phyloP scores from a whole-genome alignment of 2,113 vertebrate species.

The Casuarius casuarius region DNA sequence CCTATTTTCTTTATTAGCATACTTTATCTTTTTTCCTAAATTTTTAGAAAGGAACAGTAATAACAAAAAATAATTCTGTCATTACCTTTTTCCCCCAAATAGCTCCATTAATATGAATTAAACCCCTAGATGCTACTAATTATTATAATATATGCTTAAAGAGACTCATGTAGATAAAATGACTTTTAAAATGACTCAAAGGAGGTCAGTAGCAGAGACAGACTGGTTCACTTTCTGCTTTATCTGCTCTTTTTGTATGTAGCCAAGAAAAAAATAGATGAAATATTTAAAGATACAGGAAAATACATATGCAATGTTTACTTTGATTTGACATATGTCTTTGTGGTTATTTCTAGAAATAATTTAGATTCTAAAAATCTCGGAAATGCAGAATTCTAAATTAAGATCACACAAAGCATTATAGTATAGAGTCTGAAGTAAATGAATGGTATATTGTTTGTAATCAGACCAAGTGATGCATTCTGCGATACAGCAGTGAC shows the following conservation, averaged over 20 bases:
- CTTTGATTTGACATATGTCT: not conserved
- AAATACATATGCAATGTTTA: not conserved
- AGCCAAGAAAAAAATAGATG: not conserved
- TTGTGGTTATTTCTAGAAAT: not conserved
- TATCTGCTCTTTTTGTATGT: not conserved
- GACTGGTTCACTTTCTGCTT: not conserved
- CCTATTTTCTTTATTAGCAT: not conserved
- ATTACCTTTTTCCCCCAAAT: not conserved
- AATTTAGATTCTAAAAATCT: not conserved
- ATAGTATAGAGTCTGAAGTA: not conserved
- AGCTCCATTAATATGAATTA: not conserved
- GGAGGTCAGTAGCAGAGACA: not conserved
- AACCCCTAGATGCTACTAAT: not conserved
- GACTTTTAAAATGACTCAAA: not conserved
- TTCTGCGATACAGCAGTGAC: not conserved
- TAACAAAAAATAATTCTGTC: not conserved
- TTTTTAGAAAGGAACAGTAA: not conserved
- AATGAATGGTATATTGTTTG: not conserved
- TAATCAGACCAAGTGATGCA: not conserved
- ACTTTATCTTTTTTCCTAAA: not conserved
- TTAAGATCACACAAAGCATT: not conserved
- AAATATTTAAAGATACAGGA: not conserved
- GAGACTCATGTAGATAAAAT: not conserved
- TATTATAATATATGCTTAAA: not conserved
- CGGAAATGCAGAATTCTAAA: not conserved